Evolutionary conservation across 2,888 invertebrate species (phyloP).

Genomic region (Archips crataeganus): DNA sequence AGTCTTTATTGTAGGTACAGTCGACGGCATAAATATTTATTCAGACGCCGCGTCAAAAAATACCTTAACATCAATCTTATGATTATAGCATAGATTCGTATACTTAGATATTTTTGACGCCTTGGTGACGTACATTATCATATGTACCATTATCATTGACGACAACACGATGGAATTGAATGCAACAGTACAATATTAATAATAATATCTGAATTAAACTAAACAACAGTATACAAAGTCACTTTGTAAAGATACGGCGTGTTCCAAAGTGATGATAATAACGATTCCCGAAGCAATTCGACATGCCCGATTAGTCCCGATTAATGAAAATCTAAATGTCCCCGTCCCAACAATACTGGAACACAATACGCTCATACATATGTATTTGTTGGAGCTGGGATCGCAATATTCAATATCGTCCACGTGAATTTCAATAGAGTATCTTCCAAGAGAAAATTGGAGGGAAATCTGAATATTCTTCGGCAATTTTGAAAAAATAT

Average conservation of each 20-base stretch:
- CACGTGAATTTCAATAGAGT: constrained; percentile 75
- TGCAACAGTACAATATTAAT: too few relatives aligned
- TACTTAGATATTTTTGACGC: too few relatives aligned
- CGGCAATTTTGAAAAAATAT: constrained; percentile 76
- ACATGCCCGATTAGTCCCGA: constrained; percentile 3
- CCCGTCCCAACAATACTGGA: constrained; percentile 28
- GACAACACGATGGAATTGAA: too few relatives aligned
- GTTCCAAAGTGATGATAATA: background rate
- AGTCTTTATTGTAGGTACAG: too few relatives aligned
- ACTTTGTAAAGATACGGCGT: background rate
- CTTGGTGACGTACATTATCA: too few relatives aligned
- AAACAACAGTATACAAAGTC: background rate
- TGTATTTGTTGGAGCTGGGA: constrained; percentile 62
- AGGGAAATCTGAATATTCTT: constrained; percentile 79
- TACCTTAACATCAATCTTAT: too few relatives aligned
- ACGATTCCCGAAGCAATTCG: background rate
- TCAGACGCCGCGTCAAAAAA: too few relatives aligned
- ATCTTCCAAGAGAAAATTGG: constrained; percentile 76
- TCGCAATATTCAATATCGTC: constrained; percentile 76
- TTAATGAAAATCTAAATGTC: constrained; percentile 25
- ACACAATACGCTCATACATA: constrained; percentile 59
- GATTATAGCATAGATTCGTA: too few relatives aligned
- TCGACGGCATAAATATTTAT: too few relatives aligned
- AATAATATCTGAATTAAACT: too few relatives aligned
- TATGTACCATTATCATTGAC: too few relatives aligned